Evolutionary conservation across 2,888 invertebrate species (phyloP), one percentile per base, ranked within the genome.

Genomic region (Tuberolachnus salignus): DNA sequence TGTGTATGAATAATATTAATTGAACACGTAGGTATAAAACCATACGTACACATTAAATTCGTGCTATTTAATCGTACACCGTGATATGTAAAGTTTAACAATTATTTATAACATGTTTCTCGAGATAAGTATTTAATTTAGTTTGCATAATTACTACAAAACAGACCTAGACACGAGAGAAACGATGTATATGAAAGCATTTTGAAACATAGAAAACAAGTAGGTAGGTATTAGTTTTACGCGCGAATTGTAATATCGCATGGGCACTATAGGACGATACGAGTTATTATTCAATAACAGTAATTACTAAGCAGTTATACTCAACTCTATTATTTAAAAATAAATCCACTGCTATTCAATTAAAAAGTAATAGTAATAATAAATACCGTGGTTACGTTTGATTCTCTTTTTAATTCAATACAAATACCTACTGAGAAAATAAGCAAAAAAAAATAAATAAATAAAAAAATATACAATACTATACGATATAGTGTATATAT

Each of bases 61-160:
- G 69, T 14, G 19, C 69, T 69, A 69, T 34, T 53, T 69, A 53
- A 53, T 14, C 69, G 53, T 19, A 69, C 6, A 53, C 69, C 69
- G 19, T 69, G 53, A 53, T 53, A 53, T 26, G 11, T 69, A 34
- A n/a, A 14, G 16, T 21, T 49, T 53, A 19, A n/a, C n/a, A n/a
- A 69, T 53, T 53, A 6, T 6, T 6, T 34, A n/a, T n/a, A 34
- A 6, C 6, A 42, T 21, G 53, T 53, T 69, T 42, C 53, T 53
- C 53, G 14, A 42, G 8, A 69, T 4, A 4, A 16, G 11, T 53
- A 53, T 53, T 69, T 69, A 42, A 19, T 69, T 69, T 2, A 16
- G 19, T 42, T 19, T 53, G 2, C 42, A 10, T 34, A 14, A 21
- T 53, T 3, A 8, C 3, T 44, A 8, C 2, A 26, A 16, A 46